These are phyloP conservation scores for Thecophora atra DNA, from an alignment of 2,888 invertebrate species.

Conservation along the genomic window DNA sequence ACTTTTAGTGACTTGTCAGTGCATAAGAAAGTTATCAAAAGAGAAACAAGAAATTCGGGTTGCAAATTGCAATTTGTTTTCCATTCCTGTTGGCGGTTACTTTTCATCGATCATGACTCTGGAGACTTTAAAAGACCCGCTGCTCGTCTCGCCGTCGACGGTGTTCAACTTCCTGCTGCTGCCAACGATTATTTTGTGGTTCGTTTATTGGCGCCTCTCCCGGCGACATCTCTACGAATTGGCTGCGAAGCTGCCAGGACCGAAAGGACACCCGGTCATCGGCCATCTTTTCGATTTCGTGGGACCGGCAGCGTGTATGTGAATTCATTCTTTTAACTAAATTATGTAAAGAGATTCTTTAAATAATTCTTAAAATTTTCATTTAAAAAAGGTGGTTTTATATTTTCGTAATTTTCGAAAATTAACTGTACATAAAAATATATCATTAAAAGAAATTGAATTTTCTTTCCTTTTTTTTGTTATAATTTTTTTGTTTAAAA, in stretches of 20 bases:
- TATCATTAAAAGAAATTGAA: no score
- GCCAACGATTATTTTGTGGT: constrained; percentile 76
- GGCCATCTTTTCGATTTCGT: constrained; percentile 80
- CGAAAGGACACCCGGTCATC: constrained; percentile 75
- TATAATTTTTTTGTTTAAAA: background rate
- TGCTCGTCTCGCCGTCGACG: constrained; percentile 69
- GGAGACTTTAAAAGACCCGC: constrained; percentile 63
- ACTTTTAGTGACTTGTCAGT: background rate
- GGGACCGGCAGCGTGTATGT: constrained; percentile 76
- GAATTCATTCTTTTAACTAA: background rate
- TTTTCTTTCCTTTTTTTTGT: background rate
- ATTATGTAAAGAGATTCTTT: background rate
- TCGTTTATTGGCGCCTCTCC: constrained; percentile 79
- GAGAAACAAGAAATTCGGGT: no score
- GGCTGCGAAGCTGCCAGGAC: constrained; percentile 78
- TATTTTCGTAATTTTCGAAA: no score
- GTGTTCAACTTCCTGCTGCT: constrained; percentile 79
- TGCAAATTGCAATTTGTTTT: no score
- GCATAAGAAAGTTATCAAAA: background rate
- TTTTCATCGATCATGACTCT: constrained; percentile 50
- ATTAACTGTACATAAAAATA: no score
- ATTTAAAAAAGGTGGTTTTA: no score
- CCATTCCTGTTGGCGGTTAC: background rate
- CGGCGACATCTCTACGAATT: constrained; percentile 77
- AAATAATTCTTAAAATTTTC: background rate